phyloP scores from a whole-genome alignment of 2,113 vertebrate species.

The Notarius lentiginosus region DNA sequence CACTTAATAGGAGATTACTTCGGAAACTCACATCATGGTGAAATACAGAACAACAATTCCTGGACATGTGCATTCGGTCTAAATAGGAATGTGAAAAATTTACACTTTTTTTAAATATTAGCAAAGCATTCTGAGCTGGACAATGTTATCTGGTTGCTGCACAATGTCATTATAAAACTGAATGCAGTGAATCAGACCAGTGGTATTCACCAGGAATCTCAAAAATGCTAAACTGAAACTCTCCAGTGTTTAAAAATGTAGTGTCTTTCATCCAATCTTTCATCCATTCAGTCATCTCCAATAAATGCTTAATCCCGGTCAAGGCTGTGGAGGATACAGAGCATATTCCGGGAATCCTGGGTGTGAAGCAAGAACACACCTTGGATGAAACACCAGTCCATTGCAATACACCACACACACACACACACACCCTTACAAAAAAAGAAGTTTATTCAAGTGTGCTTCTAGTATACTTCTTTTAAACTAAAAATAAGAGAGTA shows the following conservation, averaged over 20 bases:
- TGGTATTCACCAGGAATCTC: not conserved
- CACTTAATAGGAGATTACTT: slow-evolving; percentile 1
- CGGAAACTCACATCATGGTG: not conserved
- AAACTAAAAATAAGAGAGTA: no score
- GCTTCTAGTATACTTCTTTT: no score
- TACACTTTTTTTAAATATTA: not conserved
- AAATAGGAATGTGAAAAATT: not conserved
- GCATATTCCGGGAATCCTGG: not conserved
- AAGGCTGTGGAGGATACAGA: not conserved
- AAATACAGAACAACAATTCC: not conserved
- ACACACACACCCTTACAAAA: not conserved
- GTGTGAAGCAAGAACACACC: not conserved
- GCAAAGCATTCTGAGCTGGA: not conserved
- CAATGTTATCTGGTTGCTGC: not conserved
- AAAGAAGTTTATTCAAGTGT: no score
- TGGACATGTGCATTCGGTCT: not conserved
- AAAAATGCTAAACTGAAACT: not conserved
- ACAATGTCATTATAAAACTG: not conserved
- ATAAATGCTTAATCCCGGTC: not conserved
- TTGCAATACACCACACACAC: not conserved
- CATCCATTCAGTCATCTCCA: not conserved
- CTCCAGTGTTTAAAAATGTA: not conserved
- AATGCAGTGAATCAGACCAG: not conserved
- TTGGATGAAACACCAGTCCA: not conserved
- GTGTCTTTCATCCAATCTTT: not conserved